Conservation (phyloP, 1,140 invertebrate species). For the Rhagoletis zephyria region DNA sequence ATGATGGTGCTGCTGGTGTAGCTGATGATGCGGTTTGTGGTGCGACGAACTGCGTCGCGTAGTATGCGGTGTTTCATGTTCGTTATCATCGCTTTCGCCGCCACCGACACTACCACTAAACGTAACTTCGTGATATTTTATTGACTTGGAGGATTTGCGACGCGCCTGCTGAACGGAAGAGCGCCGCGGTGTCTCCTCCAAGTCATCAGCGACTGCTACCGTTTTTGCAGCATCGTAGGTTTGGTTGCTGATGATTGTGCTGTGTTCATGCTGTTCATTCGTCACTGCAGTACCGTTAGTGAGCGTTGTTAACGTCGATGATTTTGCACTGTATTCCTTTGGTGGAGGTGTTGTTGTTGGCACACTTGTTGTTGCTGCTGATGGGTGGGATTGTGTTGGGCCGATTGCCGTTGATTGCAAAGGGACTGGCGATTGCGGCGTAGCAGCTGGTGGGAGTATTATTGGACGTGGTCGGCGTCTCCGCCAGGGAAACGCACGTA, state of each 20-base stretch:
- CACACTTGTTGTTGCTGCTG: slow-evolving; percentile 34
- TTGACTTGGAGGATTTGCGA: slow-evolving; percentile 67
- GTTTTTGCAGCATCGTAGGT: slow-evolving; percentile 15
- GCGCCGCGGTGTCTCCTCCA: slow-evolving; percentile 13
- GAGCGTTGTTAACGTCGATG: neutral
- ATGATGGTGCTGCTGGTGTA: neutral
- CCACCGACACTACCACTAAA: slow-evolving; percentile 70
- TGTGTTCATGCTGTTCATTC: neutral
- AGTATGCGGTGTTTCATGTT: slow-evolving; percentile 13
- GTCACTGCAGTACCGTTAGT: neutral
- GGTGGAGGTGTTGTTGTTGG: neutral
- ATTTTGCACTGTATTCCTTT: neutral
- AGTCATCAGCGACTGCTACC: neutral
- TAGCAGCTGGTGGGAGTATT: slow-evolving; percentile 9
- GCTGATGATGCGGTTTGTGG: neutral
- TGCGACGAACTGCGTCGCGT: slow-evolving; percentile 54
- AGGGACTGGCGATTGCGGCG: slow-evolving; percentile 23
- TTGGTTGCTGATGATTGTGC: neutral
- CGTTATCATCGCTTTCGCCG: slow-evolving; percentile 64
- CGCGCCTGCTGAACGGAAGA: slow-evolving; percentile 56
- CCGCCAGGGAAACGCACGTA: slow-evolving; percentile 72
- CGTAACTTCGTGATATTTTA: slow-evolving; percentile 65
- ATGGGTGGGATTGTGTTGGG: slow-evolving; percentile 56
- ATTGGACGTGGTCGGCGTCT: slow-evolving; percentile 58
- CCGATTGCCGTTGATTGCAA: slow-evolving; percentile 41